Base-by-base conservation (phyloP, 2,888 invertebrate genomes). In the Andricus quercusramuli region DNA sequence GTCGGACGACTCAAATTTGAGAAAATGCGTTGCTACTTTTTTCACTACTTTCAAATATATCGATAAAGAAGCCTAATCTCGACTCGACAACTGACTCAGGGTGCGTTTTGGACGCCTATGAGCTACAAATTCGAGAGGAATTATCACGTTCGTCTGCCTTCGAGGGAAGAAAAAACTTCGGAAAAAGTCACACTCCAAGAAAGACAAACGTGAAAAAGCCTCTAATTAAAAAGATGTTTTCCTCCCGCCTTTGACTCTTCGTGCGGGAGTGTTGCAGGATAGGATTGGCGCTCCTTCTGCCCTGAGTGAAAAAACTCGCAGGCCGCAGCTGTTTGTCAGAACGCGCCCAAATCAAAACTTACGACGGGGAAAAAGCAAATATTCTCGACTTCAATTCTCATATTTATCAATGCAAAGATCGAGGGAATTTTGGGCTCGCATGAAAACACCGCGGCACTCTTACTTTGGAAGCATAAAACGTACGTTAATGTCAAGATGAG, bases 251-350 rank as follows among this genome's bases (percentile, higher is more conserved):
- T 77, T 64, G 59, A 77, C 64, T 70, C 25, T 41, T 41, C 51
- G 2, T 29, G 47, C 70, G 74, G 51, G 70, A 79, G 64, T 77
- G 80, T 79, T 81, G 80, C 80, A 82, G 81, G 83, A 84, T 78
- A 84, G 25, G 29, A 81, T 83, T 79, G 77, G 81, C 84, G 86
- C 85, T 78, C 70, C 79, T 80, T 85, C 85, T 87, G 86, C 84
- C 89, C 87, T 87, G 89, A 89, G 87, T 88, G 85, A 85, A 78
- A 79, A 86, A 82, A 81, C 80, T 70, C 79, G 85, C 84, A 82
- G 84, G n/a, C 41, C 29, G 25, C 76, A 59, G 44, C 67, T 64
- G 20, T 44, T 79, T 37, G 32, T 77, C 41, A n/a, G 8, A 44
- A 64, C 80, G 62, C 22, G 68, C 78, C 64, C 74, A 82, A 78